Base-by-base conservation (phyloP, 2,888 invertebrate genomes). In the Asteroscopus sphinx region DNA sequence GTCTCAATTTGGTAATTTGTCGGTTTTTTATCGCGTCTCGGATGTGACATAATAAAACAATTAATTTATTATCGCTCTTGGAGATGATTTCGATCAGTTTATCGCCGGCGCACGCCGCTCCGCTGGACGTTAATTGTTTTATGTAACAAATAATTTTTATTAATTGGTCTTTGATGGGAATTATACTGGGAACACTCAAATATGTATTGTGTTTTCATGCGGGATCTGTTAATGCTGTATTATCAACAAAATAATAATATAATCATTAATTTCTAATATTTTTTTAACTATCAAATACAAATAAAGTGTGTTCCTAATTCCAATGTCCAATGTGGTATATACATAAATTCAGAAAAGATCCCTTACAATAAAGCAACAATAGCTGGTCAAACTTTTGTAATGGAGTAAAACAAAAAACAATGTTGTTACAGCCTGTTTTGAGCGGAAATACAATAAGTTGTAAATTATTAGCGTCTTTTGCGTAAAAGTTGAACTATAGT, bases 1-100 rank as follows among this genome's bases (percentile, higher is more conserved):
- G 91, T 93, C 94, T 94, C 86, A 92, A 94, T 94, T 92, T 82
- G 77, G 85, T 89, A 85, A 91, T 91, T 92, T 92, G 92, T 91
- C 89, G 86, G 85, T 82, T 91, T 90, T 90, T 91, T 90, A 90
- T 89, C 80, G 85, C 84, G 79, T 87, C 81, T 82, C 80, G 84
- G 79, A 86, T 83, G 91, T 91, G 92, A 92, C 91, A 89, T 89
- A 89, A 92, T 92, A 93, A 93, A 92, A 93, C 89, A 91, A 93
- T 92, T 92, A 92, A 93, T 93, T 93, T 93, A 93, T 90, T 92
- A 90, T 86, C 80, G 82, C 79, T 78, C 67, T 76, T 77, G 77
- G 80, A 88, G 90, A 89, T 87, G 91, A 89, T 92, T 89, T 81
- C 83, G 89, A 92, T 93, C 88, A 88, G 89, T 90, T 90, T 89